Evolutionary conservation across 2,797 vertebrate genomes (phyloP), one percentile per base, ranked within the genome.

Genomic region (Mormyrus hasselquistii): DNA sequence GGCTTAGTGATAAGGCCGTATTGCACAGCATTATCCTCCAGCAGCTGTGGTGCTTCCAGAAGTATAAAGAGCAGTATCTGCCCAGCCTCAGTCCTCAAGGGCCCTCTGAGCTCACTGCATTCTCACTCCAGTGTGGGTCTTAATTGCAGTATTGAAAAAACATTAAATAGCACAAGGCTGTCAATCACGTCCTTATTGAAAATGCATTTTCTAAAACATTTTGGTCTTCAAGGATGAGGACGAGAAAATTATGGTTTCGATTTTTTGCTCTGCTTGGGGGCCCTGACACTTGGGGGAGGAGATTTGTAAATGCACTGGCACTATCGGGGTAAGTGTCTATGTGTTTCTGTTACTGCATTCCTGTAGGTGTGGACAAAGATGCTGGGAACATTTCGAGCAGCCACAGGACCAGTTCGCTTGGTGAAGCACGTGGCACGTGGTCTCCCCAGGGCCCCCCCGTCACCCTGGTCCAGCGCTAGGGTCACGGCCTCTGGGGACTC

Each of bases 191-290:
- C 19, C 34, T 38, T 41, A 73, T 38, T 73, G 69, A 47, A 82
- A 47, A 82, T 47, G 76, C 76, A 82, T 82, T 82, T 82, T 82
- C 76, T 47, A 82, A 82, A 82, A 82, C 41, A 82, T 82, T 52
- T 85, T 50, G 7, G 82, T 49, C 10, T 12, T 85, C 9, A 9
- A 52, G 82, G 44, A 50, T 29, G 16, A n/a, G 19, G 41, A 49
- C 1, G 10, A 85, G 49, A 85, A 47, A 85, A 82, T 22, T 5
- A 82, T 47, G 16, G 19, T 82, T 82, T 85, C 49, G 44, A 84
- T 50, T 52, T 14, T 29, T 52, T 10, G 22, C 41, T 8, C n/a
- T 12, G 0, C 52, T 62, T 86, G 12, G 29, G 25, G 85, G 8
- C 52, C 10, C 12, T 53, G 52, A 57, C 16, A 38, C 25, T 57